Conservation (phyloP, 2,113 vertebrate species). For the Cyanistes caeruleus region DNA sequence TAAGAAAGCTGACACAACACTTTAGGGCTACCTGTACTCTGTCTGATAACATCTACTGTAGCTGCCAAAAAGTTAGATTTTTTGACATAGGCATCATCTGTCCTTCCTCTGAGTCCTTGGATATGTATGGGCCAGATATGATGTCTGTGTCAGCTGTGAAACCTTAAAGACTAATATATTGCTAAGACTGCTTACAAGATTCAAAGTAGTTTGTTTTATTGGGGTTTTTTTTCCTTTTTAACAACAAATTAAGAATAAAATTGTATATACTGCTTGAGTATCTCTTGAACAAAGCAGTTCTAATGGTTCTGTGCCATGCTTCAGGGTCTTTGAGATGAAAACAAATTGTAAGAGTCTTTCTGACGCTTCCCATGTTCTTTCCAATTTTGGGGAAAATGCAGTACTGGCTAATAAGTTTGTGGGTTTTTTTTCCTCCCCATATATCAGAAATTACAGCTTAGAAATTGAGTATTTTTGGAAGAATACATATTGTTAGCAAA, state of each 20-base stretch:
- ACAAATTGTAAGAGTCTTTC: not conserved
- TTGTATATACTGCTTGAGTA: not conserved
- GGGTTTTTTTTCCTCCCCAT: fast-evolving
- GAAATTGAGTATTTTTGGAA: not conserved
- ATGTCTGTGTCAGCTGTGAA: not conserved
- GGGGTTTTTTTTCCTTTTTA: not conserved
- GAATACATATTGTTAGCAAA: not conserved
- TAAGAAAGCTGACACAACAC: not conserved
- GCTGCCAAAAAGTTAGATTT: not conserved
- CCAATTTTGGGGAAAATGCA: not conserved
- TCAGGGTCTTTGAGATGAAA: not conserved
- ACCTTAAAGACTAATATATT: not conserved
- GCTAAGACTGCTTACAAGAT: not conserved
- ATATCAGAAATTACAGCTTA: not conserved
- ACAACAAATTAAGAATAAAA: not conserved
- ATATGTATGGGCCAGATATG: not conserved
- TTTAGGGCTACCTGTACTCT: not conserved
- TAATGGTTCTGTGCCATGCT: not conserved
- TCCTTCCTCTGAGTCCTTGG: not conserved
- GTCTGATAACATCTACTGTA: not conserved
- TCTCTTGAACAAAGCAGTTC: not conserved
- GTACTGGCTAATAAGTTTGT: not conserved
- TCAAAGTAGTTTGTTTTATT: not conserved
- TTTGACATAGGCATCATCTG: not conserved
- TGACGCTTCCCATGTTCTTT: not conserved